Evolutionary conservation across 2,113 vertebrate species (phyloP), one percentile per base, ranked within the genome.

Genomic region (Urocitellus parryii): DNA sequence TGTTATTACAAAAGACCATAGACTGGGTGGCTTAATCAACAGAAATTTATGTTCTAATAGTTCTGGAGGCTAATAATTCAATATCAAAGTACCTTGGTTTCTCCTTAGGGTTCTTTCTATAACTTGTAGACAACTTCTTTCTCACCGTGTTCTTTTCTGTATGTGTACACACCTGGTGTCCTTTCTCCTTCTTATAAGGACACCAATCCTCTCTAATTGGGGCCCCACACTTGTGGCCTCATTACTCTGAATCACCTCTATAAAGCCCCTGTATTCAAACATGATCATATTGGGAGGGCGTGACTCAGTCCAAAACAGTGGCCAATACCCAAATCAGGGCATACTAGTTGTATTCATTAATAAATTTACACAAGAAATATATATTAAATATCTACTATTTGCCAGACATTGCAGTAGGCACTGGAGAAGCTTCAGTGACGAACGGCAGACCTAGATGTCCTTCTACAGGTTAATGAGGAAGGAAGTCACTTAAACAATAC

Each of bases 231-330:
- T 88, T 42, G 48, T 37, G 5, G 79, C 10, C 13, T 84, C 20
- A 74, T 74, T 89, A 68, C 73, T 18, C 25, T 95, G 81, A 86
- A 86, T 86, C 80, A n/a, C 14, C n/a, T 51, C 37, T 93, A 61
- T 53, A 68, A 93, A 85, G 39, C 1, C 22, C 48, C 5, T 56
- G 7, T 68, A 4, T 94, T 25, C 70, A 76, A 95, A 93, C 37
- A 27, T 25, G 63, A 45, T 48, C 32, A 95, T 16, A 42, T 11
- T 53, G 2, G 27, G 91, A 29, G 37, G 16, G 56, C 11, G 63
- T 39, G 48, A 16, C 37, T 95, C 11, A 51, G 34, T 73, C 8
- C 7, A 2, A 70, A 56, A 37, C 8, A 65, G 14, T 63, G 11
- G 12, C 39, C 68, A 90, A 4, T 37, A 0, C 9, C 34, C 12